Conservation (phyloP, 2,113 vertebrate genomes). For the Mesocricetus auratus region DNA sequence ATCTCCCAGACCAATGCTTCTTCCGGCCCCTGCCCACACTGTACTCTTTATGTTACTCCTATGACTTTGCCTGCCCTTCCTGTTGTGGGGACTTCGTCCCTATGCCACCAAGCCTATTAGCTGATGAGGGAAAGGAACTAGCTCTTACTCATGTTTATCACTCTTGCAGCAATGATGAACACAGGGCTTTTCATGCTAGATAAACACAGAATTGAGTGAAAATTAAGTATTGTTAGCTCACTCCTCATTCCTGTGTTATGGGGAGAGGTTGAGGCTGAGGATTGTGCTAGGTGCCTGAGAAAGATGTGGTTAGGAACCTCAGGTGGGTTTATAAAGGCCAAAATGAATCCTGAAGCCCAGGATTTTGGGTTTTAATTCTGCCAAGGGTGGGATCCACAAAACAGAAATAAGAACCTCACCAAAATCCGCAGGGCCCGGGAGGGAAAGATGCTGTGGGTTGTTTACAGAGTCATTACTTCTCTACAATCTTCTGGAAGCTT, state of each 20-base stretch:
- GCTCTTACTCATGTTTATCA: background rate
- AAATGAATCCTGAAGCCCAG: background rate
- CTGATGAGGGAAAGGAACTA: background rate
- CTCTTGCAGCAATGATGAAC: background rate
- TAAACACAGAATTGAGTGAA: background rate
- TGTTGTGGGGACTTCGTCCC: background rate
- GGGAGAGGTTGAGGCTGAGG: background rate
- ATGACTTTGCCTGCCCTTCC: background rate
- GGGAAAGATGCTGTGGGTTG: constrained; percentile 41
- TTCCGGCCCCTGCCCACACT: background rate
- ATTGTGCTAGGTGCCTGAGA: background rate
- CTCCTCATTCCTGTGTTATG: background rate
- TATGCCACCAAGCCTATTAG: background rate
- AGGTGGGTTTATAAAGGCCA: background rate
- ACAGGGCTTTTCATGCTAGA: background rate
- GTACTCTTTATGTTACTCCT: background rate
- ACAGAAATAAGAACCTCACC: constrained; percentile 9
- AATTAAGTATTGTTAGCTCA: background rate
- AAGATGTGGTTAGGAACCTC: background rate
- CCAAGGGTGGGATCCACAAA: constrained; percentile 22
- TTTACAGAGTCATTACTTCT: constrained; percentile 65
- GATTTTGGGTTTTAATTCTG: background rate
- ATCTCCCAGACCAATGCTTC: background rate
- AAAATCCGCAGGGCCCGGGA: constrained; percentile 27
- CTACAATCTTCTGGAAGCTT: constrained; percentile 64